These are phyloP conservation scores for silkworm (Bombyx mori) DNA, from an alignment of 1,140 invertebrate species.

Conservation along the genomic window ASM3026992v2 NC_085117.1:41501-42000, in stretches of 20 bases:
- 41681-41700: neutral
- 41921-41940: no score
- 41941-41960: no score
- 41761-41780: neutral
- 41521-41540: neutral
- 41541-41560: neutral
- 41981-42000: slow-evolving; percentile 2
- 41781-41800: neutral
- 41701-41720: neutral
- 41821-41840: no score
- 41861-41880: no score
- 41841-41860: no score
- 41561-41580: slow-evolving; percentile 1
- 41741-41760: neutral
- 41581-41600: neutral
- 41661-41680: neutral
- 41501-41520: neutral
- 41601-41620: neutral
- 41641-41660: slow-evolving; percentile 1
- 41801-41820: no score
- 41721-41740: slow-evolving; percentile 1
- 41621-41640: neutral
- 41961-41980: neutral
- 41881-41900: no score
- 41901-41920: no score